Percentiles rank a stretch among this genome's conserved stretches.
Conservation (phyloP, 2,797 vertebrate genomes). For the Pseudochaenichthys georgianus region DNA sequence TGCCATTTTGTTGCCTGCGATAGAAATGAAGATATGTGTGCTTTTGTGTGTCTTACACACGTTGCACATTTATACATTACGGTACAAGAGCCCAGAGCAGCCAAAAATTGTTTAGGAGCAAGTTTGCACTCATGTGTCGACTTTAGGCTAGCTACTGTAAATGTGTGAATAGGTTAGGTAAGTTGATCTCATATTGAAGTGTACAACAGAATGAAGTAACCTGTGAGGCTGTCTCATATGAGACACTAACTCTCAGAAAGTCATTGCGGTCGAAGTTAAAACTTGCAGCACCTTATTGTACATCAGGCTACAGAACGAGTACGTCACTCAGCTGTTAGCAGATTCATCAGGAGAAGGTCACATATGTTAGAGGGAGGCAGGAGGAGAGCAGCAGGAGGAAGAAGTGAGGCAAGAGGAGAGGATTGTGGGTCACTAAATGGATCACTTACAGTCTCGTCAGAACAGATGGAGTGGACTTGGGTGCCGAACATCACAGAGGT, state of each 20-base stretch:
- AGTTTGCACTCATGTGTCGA: too few relatives aligned
- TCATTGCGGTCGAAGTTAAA: not conserved
- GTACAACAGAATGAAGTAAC: too few relatives aligned
- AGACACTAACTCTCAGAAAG: conserved; percentile 1
- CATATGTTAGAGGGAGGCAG: conserved; percentile 18
- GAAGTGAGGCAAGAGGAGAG: conserved; percentile 14
- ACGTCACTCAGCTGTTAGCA: not conserved
- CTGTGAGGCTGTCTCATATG: not conserved
- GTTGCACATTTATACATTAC: too few relatives aligned
- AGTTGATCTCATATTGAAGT: too few relatives aligned
- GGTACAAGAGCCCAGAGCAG: too few relatives aligned
- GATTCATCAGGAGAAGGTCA: conserved; percentile 3
- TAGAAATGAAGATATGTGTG: too few relatives aligned
- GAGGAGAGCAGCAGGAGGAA: conserved; percentile 3
- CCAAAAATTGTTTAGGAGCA: too few relatives aligned
- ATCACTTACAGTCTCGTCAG: conserved; percentile 96
- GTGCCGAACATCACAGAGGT: conserved; percentile 99
- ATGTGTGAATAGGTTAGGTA: too few relatives aligned
- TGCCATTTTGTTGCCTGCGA: too few relatives aligned
- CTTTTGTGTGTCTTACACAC: too few relatives aligned
- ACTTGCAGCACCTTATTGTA: not conserved
- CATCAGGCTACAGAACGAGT: conserved; percentile 7
- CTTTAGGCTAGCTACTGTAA: too few relatives aligned
- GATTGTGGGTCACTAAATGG: conserved; percentile 24
- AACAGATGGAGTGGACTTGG: conserved; percentile 99